Evolutionary conservation across 2,888 invertebrate species (phyloP), one percentile per base, ranked within the genome.

Genomic region (Amphipoea lucens): DNA sequence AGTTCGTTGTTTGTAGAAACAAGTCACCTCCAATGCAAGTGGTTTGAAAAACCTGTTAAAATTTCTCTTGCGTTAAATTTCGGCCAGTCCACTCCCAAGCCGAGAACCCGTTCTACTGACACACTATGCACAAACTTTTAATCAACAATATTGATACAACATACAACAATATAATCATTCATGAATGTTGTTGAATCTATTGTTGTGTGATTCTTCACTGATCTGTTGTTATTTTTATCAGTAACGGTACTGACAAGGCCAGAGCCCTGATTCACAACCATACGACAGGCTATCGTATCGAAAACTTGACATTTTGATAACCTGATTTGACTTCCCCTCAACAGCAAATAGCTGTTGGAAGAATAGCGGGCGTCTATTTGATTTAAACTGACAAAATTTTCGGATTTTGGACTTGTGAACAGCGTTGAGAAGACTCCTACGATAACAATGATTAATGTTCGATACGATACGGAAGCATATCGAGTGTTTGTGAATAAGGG

Each of bases 191-290:
- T 48, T 48, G 7, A 66, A 70, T 71, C 45, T 60, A 42, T 76
- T 51, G 7, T 72, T 71, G 11, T 45, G 66, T n/a, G n/a, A n/a
- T 69, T 65, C 2, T 9, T 42, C 40, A 9, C 9, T 73, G n/a
- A 77, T 74, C 36, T 81, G 54, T 68, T 77, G 74, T 71, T 73
- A 65, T 87, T 74, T 76, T 85, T 87, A 90, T 88, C 81, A 83
- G 67, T 90, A 93, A 91, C 91, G 89, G 91, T 92, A 92, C 81
- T 86, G 29, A 54, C 81, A 91, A 91, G 89, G 91, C 85, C 92
- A 92, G n/a, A n/a, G n/a, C n/a, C n/a, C n/a, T n/a, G n/a, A n/a
- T n/a, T n/a, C n/a, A n/a, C n/a, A n/a, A n/a, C n/a, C n/a, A n/a
- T n/a, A n/a, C n/a, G n/a, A n/a, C n/a, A n/a, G n/a, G n/a, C n/a